A percentile compares a stretch with the other conserved stretches of the same genome.
Evolutionary conservation across 2,113 vertebrate species (phyloP).

Genomic region (Ploceus nigricollis): DNA sequence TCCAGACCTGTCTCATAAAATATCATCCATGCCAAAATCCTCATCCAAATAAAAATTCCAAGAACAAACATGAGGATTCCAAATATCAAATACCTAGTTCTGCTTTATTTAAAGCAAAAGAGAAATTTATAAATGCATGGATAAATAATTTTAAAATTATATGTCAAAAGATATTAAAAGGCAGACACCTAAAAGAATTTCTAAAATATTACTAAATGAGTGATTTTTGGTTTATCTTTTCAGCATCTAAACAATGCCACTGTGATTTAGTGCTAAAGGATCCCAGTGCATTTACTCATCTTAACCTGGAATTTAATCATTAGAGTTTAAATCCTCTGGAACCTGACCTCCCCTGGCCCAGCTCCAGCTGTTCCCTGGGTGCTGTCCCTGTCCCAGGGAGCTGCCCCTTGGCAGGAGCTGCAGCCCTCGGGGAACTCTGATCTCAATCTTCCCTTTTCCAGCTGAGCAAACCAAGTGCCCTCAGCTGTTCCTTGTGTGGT

Average conservation of each 20-base stretch:
- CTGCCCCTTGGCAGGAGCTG: neutral
- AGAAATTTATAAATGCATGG: neutral
- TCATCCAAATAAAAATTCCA: constrained; percentile 47
- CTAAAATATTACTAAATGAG: neutral
- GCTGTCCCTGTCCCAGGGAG: neutral
- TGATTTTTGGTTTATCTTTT: neutral
- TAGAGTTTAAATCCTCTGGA: neutral
- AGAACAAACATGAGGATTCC: neutral
- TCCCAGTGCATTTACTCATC: neutral
- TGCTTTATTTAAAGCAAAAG: neutral
- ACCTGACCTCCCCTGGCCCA: neutral
- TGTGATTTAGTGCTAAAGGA: neutral
- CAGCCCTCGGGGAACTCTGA: neutral
- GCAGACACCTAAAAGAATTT: neutral
- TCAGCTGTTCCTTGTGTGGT: neutral
- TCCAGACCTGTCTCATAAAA: constrained; percentile 1
- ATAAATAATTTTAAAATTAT: neutral
- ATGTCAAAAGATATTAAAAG: neutral
- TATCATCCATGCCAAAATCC: neutral
- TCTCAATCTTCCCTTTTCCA: neutral
- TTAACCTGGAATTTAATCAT: neutral
- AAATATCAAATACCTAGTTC: neutral
- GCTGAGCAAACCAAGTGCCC: neutral
- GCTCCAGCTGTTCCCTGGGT: neutral
- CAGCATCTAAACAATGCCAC: neutral